These are phyloP conservation scores for Pygoscelis adeliae DNA, from an alignment of 2,113 vertebrate species.

Conservation along the genomic window DNA sequence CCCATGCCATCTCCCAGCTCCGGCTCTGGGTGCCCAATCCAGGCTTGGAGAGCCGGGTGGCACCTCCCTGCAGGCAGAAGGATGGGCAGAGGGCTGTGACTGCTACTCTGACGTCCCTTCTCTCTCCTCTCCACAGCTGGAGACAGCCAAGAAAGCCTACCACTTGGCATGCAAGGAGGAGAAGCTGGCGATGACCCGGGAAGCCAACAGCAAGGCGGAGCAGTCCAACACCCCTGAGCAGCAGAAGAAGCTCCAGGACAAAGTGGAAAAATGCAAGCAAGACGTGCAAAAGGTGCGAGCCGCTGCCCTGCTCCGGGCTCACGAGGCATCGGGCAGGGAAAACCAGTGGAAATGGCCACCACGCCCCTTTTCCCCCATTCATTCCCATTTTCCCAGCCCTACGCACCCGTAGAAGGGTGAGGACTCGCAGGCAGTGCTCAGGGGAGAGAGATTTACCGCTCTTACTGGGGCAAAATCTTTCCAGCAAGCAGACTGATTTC, in stretches of 20 bases:
- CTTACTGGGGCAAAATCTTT: not conserved
- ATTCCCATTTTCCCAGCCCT: not conserved
- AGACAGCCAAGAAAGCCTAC: slow-evolving; percentile 93
- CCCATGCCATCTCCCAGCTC: not conserved
- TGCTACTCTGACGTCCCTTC: not conserved
- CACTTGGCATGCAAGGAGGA: slow-evolving; percentile 98
- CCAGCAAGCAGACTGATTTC: not conserved
- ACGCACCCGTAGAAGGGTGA: not conserved
- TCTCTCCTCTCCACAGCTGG: slow-evolving; percentile 78
- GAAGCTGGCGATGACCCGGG: slow-evolving; percentile 88
- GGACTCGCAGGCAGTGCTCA: not conserved
- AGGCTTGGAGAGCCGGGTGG: accelerated
- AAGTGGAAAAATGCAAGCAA: slow-evolving; percentile 97
- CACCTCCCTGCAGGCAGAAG: not conserved
- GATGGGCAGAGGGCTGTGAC: not conserved
- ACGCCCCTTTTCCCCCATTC: accelerated
- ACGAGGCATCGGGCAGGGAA: accelerated
- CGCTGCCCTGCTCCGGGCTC: accelerated
- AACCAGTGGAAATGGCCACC: not conserved
- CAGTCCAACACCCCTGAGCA: slow-evolving; percentile 91
- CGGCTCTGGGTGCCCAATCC: not conserved
- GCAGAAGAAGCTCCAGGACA: slow-evolving; percentile 97
- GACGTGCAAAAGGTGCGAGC: slow-evolving; percentile 87
- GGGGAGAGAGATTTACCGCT: not conserved
- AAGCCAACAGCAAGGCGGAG: slow-evolving; percentile 93